Conservation (phyloP, 2,888 invertebrate species). For the Acanthosepion pharaonis region DNA sequence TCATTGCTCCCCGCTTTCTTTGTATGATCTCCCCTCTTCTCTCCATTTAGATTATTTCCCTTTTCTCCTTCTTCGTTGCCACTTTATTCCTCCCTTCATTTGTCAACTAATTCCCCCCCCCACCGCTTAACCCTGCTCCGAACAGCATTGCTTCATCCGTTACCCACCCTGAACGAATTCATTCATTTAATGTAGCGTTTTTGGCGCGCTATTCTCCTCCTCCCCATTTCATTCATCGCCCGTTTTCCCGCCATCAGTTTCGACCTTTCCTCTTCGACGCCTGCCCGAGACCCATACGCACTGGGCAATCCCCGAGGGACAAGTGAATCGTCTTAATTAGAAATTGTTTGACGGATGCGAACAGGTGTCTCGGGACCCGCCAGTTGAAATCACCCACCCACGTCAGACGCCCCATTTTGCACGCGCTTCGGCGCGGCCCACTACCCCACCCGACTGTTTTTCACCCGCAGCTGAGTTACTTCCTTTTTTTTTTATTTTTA, state of each 20-base stretch:
- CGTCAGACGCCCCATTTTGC: neutral
- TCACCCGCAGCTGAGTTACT: neutral
- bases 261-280: neutral
- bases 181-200: neutral
- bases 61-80: too few species aligned
- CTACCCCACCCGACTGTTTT: neutral
- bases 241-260: neutral
- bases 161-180: too few species aligned
- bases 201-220: neutral
- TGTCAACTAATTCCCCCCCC: too few species aligned
- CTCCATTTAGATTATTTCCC: neutral
- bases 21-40: neutral
- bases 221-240: neutral
- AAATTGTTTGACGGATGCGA: slow-evolving; percentile 7
- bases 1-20: neutral
- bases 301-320: neutral
- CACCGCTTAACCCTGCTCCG: too few species aligned
- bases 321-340: slow-evolving; percentile 33
- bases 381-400: neutral
- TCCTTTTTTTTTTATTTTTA: neutral
- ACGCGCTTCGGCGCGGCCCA: neutral
- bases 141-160: too few species aligned
- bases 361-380: neutral
- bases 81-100: too few species aligned
- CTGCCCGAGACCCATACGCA: too few species aligned